Evolutionary conservation across 2,797 vertebrate species (phyloP), one percentile per base, ranked within the genome.

Genomic region (Lacerta bilineata): DNA sequence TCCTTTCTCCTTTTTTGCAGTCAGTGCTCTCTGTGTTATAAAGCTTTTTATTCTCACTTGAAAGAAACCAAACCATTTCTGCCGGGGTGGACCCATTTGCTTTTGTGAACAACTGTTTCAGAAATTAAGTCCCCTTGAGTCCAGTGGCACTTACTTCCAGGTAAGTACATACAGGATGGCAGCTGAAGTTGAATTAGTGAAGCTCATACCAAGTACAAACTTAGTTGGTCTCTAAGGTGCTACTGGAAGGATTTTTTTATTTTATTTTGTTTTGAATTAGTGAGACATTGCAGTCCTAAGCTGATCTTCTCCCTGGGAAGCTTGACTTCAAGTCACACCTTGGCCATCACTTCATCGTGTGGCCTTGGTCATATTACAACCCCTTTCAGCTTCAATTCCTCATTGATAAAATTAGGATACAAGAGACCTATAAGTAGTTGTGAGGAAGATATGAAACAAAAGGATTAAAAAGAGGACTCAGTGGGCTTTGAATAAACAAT

Each of bases 361-460:
- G n/a, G 18, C 43, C 43, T 69, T 69, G 39, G 36, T 50, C 7
- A 64, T n/a, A 4, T 79, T 5, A 64, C 10, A 8, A 25, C 68
- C 36, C 59, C 61, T 68, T 36, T 59, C 64, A 71, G 41, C 36
- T 41, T 25, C 20, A 25, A 20, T 88, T 69, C 41, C 18, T 78
- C 33, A 84, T 69, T 41, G 20, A 55, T 36, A 27, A 82, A 68
- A 76, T 39, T 50, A 46, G 39, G 15, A 46, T 75, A 27, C 33
- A n/a, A 77, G 27, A 87, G 50, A 82, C 4, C 23, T 17, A 61
- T 75, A 8, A 50, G 8, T 39, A 71, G 64, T 41, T 79, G 33
- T 43, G 82, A 84, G 46, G 36, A 84, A n/a, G 25, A 77, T 82
- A 88, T 59, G 41, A 71, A 88, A 72, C 46, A 79, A 88, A 75